A percentile compares a stretch with the other conserved stretches of the same genome.
Conservation (phyloP, 1,140 invertebrate species). For the Drosophila subobscura region DNA sequence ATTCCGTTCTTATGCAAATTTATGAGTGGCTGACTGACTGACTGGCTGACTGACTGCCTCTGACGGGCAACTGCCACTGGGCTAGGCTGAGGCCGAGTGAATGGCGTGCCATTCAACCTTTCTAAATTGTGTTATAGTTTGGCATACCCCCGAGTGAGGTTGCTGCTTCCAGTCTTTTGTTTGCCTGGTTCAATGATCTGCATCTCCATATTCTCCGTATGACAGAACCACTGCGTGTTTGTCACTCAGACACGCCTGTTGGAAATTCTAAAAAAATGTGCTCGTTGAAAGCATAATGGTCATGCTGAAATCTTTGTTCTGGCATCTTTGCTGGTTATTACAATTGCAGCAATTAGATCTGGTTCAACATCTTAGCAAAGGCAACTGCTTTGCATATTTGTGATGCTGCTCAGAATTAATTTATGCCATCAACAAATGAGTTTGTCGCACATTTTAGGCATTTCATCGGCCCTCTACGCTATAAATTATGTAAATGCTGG, state of each 20-base stretch:
- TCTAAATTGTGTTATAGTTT: slow-evolving; percentile 74
- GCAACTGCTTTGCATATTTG: slow-evolving; percentile 24
- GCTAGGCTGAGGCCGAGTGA: slow-evolving; percentile 43
- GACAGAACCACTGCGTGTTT: slow-evolving; percentile 37
- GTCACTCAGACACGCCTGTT: slow-evolving; percentile 55
- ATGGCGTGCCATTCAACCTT: slow-evolving; percentile 77
- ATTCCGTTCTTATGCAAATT: slow-evolving; percentile 73
- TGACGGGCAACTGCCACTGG: slow-evolving; percentile 58
- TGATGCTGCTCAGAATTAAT: slow-evolving; percentile 34
- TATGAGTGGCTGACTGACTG: slow-evolving; percentile 72
- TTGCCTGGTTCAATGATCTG: slow-evolving; percentile 62
- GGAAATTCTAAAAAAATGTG: slow-evolving; percentile 5
- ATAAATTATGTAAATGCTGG: slow-evolving; percentile 37
- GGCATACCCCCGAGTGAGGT: slow-evolving; percentile 36
- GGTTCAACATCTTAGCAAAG: background rate
- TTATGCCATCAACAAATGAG: slow-evolving; percentile 37
- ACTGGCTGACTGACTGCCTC: slow-evolving; percentile 62
- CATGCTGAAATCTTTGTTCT: slow-evolving; percentile 28
- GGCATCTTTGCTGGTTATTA: slow-evolving; percentile 34
- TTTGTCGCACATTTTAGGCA: slow-evolving; percentile 10
- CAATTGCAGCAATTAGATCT: slow-evolving; percentile 40
- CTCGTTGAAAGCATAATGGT: slow-evolving; percentile 50
- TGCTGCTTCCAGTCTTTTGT: slow-evolving; percentile 50
- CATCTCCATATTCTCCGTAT: slow-evolving; percentile 7
- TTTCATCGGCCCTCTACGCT: background rate